Conservation (phyloP, 2,888 invertebrate species). For the Cosmia pyralina region DNA sequence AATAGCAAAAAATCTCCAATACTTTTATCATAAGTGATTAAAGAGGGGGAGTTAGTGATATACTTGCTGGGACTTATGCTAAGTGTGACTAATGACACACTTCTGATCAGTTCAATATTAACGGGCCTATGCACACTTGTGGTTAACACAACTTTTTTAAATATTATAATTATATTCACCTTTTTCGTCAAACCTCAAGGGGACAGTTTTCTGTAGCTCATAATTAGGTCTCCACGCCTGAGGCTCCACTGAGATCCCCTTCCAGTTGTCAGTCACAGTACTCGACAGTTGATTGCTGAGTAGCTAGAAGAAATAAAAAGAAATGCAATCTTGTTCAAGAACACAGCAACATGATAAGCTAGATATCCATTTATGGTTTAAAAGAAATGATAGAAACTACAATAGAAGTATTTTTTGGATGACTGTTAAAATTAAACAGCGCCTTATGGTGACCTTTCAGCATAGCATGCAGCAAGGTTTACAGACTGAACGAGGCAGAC, state of each 20-base stretch:
- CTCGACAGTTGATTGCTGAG: conserved; percentile 75
- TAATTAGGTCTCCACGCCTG: conserved; percentile 92
- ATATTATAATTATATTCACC: conserved; percentile 78
- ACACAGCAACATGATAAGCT: neutral
- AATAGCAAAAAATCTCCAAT: conserved; percentile 1
- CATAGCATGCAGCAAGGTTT: neutral
- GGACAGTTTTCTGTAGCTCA: conserved; percentile 88
- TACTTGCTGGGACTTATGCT: neutral
- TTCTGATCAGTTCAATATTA: neutral
- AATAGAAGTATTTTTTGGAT: neutral
- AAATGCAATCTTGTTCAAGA: neutral
- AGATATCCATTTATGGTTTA: neutral
- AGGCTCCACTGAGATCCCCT: conserved; percentile 82
- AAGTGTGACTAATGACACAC: neutral
- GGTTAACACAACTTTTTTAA: neutral
- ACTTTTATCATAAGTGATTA: neutral
- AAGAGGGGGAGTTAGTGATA: neutral
- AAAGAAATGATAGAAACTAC: neutral
- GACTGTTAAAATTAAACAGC: neutral
- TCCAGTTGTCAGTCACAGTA: conserved; percentile 78
- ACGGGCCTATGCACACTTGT: neutral
- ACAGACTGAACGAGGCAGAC: neutral
- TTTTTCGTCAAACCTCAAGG: conserved; percentile 91
- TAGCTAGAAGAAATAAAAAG: conserved; percentile 71
- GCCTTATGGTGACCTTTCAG: neutral